phyloP scores from a whole-genome alignment of 2,113 vertebrate species.

The Ictalurus punctatus region DNA sequence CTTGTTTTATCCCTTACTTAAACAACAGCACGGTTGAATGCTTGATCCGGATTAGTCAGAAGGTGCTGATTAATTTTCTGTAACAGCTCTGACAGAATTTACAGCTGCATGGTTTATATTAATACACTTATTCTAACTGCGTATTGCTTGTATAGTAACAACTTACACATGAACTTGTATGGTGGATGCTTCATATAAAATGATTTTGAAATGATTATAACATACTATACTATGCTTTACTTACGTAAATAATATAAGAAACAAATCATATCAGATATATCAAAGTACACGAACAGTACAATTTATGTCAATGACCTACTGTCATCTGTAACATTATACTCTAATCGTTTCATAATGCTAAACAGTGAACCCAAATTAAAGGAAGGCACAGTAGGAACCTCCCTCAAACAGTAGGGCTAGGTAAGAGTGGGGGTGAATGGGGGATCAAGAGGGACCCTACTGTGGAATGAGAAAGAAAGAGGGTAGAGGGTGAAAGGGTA shows the following conservation, averaged over 20 bases:
- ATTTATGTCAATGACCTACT: conserved; percentile 12
- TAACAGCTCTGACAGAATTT: neutral
- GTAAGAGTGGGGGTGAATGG: conserved; percentile 16
- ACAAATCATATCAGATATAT: neutral
- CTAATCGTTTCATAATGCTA: neutral
- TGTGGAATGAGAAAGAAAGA: conserved; percentile 37
- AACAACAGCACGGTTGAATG: neutral
- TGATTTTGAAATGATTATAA: neutral
- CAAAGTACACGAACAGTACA: neutral
- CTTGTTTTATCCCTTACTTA: neutral
- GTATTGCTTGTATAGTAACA: conserved; percentile 5
- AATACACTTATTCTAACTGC: neutral
- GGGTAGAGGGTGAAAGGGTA: conserved; percentile 37
- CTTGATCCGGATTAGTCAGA: neutral
- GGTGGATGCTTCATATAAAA: neutral
- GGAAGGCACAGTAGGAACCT: conserved; percentile 23
- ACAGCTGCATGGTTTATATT: neutral
- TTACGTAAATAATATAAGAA: neutral
- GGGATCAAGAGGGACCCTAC: conserved; percentile 48
- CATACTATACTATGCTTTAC: neutral
- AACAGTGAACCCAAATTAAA: neutral
- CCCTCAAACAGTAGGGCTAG: conserved; percentile 33
- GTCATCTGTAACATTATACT: conserved; percentile 14
- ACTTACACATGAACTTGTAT: neutral
- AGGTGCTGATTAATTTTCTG: neutral